Conservation (phyloP, 2,113 vertebrate species). For the Podarcis raffonei region DNA sequence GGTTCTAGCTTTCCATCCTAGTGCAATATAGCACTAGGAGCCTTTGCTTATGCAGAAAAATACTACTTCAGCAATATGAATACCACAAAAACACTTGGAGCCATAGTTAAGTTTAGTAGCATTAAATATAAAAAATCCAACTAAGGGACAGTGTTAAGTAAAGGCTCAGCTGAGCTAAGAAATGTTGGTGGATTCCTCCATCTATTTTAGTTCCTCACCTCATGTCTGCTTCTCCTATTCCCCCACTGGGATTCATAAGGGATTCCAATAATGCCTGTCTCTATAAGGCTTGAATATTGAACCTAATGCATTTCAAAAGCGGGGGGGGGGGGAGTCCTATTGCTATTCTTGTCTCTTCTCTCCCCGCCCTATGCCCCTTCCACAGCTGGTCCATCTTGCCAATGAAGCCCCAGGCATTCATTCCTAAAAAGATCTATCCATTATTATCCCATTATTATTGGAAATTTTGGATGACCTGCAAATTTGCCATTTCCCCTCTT, state of each 20-base stretch:
- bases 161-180: not conserved
- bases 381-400: constrained; percentile 42
- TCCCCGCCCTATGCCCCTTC: too few relatives aligned
- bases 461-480: not conserved
- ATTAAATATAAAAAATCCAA: constrained; percentile 34
- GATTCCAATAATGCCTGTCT: constrained; percentile 56
- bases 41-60: not conserved
- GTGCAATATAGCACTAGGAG: not conserved
- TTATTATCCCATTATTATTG: not conserved
- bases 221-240: constrained; percentile 59
- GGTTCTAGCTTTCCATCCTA: too few relatives aligned
- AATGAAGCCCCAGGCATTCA: constrained; percentile 33
- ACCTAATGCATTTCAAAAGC: constrained; percentile 28
- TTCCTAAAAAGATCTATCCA: not conserved
- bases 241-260: constrained; percentile 59
- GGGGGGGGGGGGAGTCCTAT: not conserved
- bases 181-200: not conserved
- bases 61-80: not conserved
- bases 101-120: constrained; percentile 44
- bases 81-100: not conserved
- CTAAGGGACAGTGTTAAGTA: constrained; percentile 35
- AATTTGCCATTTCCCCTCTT: not conserved
- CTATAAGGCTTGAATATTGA: constrained; percentile 72
- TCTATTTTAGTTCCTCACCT: constrained; percentile 46
- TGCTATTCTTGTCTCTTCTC: too few relatives aligned